Evolutionary conservation across 2,113 vertebrate genomes (phyloP).

Genomic region (Leucosticte australis): DNA sequence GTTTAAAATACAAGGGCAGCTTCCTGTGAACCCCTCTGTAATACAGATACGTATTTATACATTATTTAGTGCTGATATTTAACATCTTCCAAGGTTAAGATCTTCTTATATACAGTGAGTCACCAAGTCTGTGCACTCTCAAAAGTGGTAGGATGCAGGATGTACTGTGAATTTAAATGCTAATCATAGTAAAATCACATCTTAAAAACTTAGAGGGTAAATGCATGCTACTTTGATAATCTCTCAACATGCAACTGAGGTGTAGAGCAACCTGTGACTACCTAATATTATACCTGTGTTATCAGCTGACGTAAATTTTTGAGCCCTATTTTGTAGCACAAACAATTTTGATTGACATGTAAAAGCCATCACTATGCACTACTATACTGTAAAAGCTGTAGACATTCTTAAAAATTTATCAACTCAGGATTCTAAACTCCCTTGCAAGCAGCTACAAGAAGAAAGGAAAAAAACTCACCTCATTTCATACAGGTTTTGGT

Average conservation of each 20-base stretch:
- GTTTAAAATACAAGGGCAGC: background rate
- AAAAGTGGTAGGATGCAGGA: background rate
- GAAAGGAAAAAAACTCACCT: background rate
- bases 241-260: background rate
- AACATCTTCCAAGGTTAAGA: background rate
- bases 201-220: slow-evolving; percentile 55
- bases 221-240: slow-evolving; percentile 22
- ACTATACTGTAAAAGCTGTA: background rate
- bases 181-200: background rate
- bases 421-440: background rate
- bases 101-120: background rate
- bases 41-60: background rate
- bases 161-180: background rate
- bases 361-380: background rate
- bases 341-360: background rate
- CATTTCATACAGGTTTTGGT: background rate
- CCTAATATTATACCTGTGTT: background rate
- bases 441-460: background rate
- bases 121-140: background rate
- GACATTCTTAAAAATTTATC: background rate
- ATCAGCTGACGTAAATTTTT: background rate
- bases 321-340: background rate
- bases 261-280: background rate
- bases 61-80: background rate
- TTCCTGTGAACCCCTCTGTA: background rate